phyloP scores from a whole-genome alignment of 2,888 invertebrate species.

The Tinea semifulvella region DNA sequence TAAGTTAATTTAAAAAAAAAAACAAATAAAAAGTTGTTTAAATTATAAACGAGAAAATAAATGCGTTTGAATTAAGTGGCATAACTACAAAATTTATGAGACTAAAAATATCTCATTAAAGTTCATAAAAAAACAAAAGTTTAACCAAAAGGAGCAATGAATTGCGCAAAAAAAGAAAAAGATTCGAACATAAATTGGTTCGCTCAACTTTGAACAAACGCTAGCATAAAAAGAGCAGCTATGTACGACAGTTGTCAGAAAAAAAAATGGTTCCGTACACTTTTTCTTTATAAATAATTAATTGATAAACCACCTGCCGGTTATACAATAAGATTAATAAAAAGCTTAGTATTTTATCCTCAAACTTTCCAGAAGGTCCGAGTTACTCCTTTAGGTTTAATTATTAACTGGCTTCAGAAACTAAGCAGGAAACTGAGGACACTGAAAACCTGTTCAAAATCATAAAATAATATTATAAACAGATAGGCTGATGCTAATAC shows the following conservation, averaged over 20 bases:
- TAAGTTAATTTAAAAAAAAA: too few species aligned
- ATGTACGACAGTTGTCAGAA: not conserved
- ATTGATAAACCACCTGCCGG: too few species aligned
- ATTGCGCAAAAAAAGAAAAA: slow-evolving; percentile 2
- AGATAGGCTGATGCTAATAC: too few species aligned
- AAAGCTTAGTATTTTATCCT: too few species aligned
- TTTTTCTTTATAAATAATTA: not conserved
- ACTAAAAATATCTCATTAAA: slow-evolving; percentile 3
- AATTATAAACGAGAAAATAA: not conserved
- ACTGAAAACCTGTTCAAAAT: too few species aligned
- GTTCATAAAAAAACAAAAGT: slow-evolving; percentile 2
- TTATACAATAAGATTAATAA: too few species aligned
- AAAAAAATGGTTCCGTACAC: not conserved
- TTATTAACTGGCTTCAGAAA: too few species aligned
- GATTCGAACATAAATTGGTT: slow-evolving; percentile 5
- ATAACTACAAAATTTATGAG: not conserved
- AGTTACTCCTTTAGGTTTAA: too few species aligned
- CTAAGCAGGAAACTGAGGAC: too few species aligned
- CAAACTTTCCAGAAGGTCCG: too few species aligned
- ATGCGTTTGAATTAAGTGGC: not conserved
- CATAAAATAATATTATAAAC: too few species aligned
- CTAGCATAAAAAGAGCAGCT: not conserved
- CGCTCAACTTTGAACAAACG: slow-evolving; percentile 8
- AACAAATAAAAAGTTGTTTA: too few species aligned
- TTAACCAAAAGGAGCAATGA: not conserved